Evolutionary conservation across 2,888 invertebrate genomes (phyloP), one percentile per base, ranked within the genome.

Genomic region (Pegoplata infirma): DNA sequence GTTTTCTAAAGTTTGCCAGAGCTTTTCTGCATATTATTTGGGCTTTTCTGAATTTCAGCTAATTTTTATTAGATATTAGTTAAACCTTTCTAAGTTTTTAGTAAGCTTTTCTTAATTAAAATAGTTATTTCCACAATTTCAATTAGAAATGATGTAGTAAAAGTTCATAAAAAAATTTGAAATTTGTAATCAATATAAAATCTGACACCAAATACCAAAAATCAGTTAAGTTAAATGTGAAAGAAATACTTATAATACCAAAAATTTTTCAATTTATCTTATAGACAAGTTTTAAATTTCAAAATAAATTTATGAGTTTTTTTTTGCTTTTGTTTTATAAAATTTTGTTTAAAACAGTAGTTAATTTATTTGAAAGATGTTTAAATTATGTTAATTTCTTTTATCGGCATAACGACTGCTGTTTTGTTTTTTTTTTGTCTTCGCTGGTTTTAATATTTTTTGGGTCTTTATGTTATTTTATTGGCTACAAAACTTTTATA

Each of bases 321-420:
- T 25, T 5, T 21, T 55, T 53, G n/a, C n/a, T 55, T 44, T 6
- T 19, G 0, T 5, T 25, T 25, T 3, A 25, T 12, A 36, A 36
- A 40, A n/a, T 21, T 40, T 21, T 49, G 51, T 21, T 40, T 44
- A 66, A n/a, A 76, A 71, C 69, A 69, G 64, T 66, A 69, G 69
- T 69, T 64, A 51, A 69, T 64, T 76, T 66, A 58, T 69, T 51
- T 76, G 63, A 69, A 76, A 56, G 46, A 76, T 76, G 71, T 71
- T 71, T 58, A 71, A 66, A 66, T 66, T 71, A 76, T 71, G 76
- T 66, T 71, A 76, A 71, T 71, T 69, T 59, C 14, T 55, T 66
- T 51, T 64, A 47, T 66, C 66, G 19, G 21, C 53, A 25, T 47
- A 59, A 72, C 8, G 47, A 36, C 47, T 56, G 36, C 47, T 40